Evolutionary conservation across 2,797 vertebrate genomes (phyloP).

Genomic region (Semotilus atromaculatus): DNA sequence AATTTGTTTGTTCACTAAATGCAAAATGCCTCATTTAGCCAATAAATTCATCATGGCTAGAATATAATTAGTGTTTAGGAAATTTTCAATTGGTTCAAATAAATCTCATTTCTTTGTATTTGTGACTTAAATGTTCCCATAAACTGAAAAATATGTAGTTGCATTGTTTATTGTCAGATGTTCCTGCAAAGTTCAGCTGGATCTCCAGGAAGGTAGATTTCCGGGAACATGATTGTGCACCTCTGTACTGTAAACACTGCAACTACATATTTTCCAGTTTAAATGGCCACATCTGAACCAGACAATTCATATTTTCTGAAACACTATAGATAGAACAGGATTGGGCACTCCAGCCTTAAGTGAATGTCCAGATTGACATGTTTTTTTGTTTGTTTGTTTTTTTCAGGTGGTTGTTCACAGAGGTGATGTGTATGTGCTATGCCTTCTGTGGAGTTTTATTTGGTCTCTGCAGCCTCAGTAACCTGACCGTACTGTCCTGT

Average conservation of each 20-base stretch:
- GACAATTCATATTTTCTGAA: not conserved
- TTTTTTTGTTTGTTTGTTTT: not conserved
- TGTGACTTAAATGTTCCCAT: too few relatives aligned
- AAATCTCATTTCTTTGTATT: too few relatives aligned
- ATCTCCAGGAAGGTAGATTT: not conserved
- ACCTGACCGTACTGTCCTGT: constrained; percentile 77
- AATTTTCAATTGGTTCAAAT: too few relatives aligned
- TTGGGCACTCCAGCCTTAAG: not conserved
- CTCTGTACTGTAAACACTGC: not conserved
- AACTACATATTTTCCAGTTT: not conserved
- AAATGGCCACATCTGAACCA: not conserved
- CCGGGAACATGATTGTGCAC: not conserved
- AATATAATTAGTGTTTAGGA: too few relatives aligned
- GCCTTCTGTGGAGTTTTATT: constrained; percentile 87
- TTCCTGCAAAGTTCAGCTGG: not conserved
- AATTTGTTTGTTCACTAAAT: too few relatives aligned
- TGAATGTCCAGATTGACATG: not conserved
- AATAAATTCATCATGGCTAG: too few relatives aligned
- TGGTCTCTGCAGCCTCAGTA: constrained; percentile 81
- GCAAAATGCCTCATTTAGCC: too few relatives aligned
- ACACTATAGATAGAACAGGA: not conserved
- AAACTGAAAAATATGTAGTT: not conserved
- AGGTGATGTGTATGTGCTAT: constrained; percentile 75
- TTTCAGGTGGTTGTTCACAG: constrained; percentile 80
- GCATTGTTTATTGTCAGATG: not conserved